Evolutionary conservation across 2,797 vertebrate species (phyloP), one percentile per base, ranked within the genome.

Genomic region (Necrosyrtes monachus): DNA sequence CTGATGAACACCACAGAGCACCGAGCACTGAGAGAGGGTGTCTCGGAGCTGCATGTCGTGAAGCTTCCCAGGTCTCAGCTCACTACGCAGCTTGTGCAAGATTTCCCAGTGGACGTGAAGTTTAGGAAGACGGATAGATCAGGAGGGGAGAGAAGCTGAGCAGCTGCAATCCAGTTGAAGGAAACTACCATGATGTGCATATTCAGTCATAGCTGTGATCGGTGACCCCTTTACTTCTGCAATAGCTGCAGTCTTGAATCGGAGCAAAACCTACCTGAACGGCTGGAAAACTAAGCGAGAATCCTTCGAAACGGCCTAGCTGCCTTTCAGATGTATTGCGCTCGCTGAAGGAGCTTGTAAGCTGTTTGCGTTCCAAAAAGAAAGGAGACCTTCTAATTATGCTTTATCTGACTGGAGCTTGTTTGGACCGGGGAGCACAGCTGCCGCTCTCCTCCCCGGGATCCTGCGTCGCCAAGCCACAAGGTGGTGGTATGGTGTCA

Each of bases 401-500:
- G n/a, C 91, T 86, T 82, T 81, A 46, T 53, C 64, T 57, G 92
- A 33, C 84, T 78, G 94, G 28, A 56, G 91, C 73, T 43, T 33
- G 87, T 45, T 88, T 8, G 95, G 68, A 84, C 48, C 67, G 18
- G 75, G 74, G 11, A 54, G 54, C 31, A 9, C 7, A 68, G 51
- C 41, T 12, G 94, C 46, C 20, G 50, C 64, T 77, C 79, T 48
- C 15, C 11, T 67, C 25, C 27, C 39, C 1, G 31, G 92, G 96
- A 62, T 63, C 23, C 65, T 92, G 69, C 96, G 9, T 7, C 10
- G 16, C n/a, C 39, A 9, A 41, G 53, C 98, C 98, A 97, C 98
- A 96, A 96, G 98, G 97, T 98, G 98, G 98, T 97, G 98, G 97
- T 98, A 64, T 98, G 97, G 98, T 96, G 98, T 96, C 97, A 94